phyloP scores from a whole-genome alignment of 2,888 invertebrate species.

The Epinotia demarniana region DNA sequence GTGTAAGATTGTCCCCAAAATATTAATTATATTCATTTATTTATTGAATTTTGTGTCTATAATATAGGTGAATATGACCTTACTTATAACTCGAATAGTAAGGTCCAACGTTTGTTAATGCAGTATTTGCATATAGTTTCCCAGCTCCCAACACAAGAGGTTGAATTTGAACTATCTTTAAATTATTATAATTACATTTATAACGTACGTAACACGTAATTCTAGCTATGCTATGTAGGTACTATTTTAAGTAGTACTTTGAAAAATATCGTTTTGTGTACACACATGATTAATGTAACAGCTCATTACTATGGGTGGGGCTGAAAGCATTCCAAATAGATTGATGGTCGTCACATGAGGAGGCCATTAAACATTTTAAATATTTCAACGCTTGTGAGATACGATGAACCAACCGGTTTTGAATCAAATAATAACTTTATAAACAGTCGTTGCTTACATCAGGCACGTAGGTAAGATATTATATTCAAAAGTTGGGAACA shows the following conservation, averaged over 20 bases:
- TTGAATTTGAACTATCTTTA: too few relatives aligned
- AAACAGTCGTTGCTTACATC: not conserved
- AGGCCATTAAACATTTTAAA: conserved; percentile 34
- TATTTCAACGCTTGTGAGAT: conserved; percentile 28
- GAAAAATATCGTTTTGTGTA: conserved; percentile 30
- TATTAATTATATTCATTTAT: too few relatives aligned
- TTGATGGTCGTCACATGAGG: conserved; percentile 56
- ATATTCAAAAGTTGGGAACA: too few relatives aligned
- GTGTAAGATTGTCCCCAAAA: too few relatives aligned
- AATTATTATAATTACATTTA: too few relatives aligned
- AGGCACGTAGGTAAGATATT: not conserved
- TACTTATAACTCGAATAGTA: too few relatives aligned
- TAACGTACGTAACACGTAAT: too few relatives aligned
- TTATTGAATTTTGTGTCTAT: too few relatives aligned
- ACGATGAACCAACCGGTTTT: conserved; percentile 14
- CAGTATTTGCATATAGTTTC: too few relatives aligned
- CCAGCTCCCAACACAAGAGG: too few relatives aligned
- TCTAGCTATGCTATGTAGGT: not conserved
- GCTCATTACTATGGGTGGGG: conserved; percentile 56
- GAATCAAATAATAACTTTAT: not conserved
- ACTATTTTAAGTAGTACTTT: not conserved
- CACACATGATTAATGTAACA: conserved; percentile 56
- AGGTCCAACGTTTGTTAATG: too few relatives aligned
- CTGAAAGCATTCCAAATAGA: conserved; percentile 61
- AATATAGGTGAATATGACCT: too few relatives aligned